These are phyloP conservation scores for Crossoptilon crossoptilon DNA, from an alignment of 2,797 vertebrate species.

Conservation along the genomic window DNA sequence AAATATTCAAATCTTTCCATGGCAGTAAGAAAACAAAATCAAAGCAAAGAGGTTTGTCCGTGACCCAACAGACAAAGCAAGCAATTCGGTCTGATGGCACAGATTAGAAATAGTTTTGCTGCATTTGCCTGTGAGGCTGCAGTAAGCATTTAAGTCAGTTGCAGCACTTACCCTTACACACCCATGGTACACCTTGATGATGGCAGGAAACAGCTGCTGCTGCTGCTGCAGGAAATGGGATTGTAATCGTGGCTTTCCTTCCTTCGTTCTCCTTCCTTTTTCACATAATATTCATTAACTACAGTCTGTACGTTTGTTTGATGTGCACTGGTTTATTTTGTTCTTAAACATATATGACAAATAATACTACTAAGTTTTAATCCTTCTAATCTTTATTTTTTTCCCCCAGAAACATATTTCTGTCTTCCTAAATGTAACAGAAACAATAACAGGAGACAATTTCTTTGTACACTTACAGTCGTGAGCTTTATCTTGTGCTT, in stretches of 20 bases:
- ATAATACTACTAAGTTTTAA: neutral
- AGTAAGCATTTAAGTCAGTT: neutral
- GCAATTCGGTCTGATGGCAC: neutral
- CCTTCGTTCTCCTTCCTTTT: neutral
- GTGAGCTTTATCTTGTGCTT: neutral
- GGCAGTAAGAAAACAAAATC: neutral
- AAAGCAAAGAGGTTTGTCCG: neutral
- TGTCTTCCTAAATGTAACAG: neutral
- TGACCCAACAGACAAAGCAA: neutral
- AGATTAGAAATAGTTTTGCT: neutral
- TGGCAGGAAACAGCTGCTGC: neutral
- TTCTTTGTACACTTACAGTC: neutral
- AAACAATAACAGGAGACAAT: neutral
- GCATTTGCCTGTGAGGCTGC: neutral
- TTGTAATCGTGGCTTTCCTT: neutral
- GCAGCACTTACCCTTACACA: neutral
- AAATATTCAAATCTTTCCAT: too few species aligned
- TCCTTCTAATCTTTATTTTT: neutral
- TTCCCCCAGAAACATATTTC: neutral
- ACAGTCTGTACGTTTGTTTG: neutral
- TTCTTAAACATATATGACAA: neutral
- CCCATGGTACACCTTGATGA: rapidly evolving
- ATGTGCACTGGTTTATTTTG: neutral
- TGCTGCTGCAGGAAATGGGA: neutral
- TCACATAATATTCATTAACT: neutral